Evolutionary conservation across 2,797 vertebrate species (phyloP).

Genomic region (Channallabes apus): DNA sequence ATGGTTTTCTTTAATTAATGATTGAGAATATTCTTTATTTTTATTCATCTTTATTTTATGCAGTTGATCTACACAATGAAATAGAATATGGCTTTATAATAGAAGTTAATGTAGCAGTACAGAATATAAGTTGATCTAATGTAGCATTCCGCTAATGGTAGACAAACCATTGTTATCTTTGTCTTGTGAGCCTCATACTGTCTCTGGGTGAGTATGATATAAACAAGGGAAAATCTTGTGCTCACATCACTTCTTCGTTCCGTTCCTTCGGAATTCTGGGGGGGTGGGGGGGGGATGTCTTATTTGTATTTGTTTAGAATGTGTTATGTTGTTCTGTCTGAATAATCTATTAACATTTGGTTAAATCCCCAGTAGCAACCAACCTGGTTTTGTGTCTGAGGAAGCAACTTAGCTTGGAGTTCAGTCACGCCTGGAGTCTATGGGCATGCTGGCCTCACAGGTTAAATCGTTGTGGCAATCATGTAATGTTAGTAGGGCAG

Average conservation of each 20-base stretch:
- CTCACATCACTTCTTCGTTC: neutral
- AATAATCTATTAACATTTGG: neutral
- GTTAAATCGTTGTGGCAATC: conserved; percentile 7
- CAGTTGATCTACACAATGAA: neutral
- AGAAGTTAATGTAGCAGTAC: neutral
- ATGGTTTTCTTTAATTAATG: neutral
- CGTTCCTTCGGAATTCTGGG: neutral
- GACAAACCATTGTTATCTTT: neutral
- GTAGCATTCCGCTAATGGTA: neutral
- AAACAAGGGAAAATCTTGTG: neutral
- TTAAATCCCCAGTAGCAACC: neutral
- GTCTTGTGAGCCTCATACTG: neutral
- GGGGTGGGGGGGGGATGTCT: too few species aligned
- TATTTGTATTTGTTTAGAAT: too few species aligned
- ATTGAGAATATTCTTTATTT: neutral
- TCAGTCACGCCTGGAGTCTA: neutral
- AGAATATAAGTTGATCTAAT: neutral
- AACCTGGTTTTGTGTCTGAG: neutral
- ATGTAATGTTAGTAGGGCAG: conserved; percentile 13
- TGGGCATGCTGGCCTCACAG: neutral
- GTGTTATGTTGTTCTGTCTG: neutral
- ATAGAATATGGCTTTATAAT: neutral
- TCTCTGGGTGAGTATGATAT: neutral
- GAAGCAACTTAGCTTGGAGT: neutral
- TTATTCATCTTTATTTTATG: neutral